Evolutionary conservation across 2,797 vertebrate genomes (phyloP).

Genomic region (Gallinago solitaria): DNA sequence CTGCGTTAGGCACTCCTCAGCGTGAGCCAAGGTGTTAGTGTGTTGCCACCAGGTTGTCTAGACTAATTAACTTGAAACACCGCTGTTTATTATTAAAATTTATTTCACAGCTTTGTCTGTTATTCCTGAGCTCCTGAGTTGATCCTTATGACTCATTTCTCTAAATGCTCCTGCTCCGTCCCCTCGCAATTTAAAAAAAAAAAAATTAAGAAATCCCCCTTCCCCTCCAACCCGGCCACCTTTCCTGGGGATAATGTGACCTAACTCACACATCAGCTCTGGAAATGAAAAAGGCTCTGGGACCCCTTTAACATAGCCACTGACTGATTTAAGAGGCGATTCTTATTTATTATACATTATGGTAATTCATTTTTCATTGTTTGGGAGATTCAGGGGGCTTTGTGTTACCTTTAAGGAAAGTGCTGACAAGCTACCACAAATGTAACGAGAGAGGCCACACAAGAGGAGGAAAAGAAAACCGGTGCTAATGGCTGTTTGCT

Average conservation of each 20-base stretch:
- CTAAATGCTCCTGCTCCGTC: neutral
- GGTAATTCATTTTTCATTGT: constrained; percentile 62
- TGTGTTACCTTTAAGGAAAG: constrained; percentile 60
- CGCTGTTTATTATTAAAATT: neutral
- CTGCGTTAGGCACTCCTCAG: neutral
- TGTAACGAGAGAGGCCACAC: constrained; percentile 55
- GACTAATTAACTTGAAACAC: constrained; percentile 6
- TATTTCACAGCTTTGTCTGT: neutral
- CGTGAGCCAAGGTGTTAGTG: neutral
- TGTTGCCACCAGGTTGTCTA: constrained; percentile 8
- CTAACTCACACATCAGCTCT: neutral
- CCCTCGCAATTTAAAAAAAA: neutral
- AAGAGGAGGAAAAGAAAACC: constrained; percentile 39
- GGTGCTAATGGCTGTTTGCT: constrained; percentile 31
- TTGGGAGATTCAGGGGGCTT: constrained; percentile 35
- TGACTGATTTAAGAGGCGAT: constrained; percentile 54
- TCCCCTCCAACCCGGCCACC: neutral
- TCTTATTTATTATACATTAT: constrained; percentile 59
- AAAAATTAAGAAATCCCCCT: neutral
- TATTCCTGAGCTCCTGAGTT: neutral
- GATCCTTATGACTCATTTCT: neutral
- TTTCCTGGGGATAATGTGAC: neutral
- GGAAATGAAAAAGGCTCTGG: neutral
- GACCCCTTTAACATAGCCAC: neutral
- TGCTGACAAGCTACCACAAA: constrained; percentile 55